Conservation (phyloP, 2,888 invertebrate species). For the Hoplodrina ambigua region DNA sequence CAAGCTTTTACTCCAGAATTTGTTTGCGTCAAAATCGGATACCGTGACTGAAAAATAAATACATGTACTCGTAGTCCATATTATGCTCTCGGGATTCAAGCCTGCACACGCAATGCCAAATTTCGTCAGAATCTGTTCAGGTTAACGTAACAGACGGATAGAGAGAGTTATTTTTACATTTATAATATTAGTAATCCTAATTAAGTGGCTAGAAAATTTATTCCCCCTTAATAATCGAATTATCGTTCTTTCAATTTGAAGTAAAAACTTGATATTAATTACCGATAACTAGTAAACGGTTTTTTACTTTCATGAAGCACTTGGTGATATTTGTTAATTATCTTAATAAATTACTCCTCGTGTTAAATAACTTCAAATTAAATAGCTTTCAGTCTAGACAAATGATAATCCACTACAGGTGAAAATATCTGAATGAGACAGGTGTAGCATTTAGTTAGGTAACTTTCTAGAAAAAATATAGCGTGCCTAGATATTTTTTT, state of each 20-base stretch:
- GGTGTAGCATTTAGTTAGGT: constrained; percentile 3
- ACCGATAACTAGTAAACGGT: background rate
- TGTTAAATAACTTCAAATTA: background rate
- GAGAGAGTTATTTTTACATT: background rate
- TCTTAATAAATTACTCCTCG: background rate
- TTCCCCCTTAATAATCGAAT: constrained; percentile 21
- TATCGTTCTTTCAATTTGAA: constrained; percentile 14
- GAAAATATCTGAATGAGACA: constrained; percentile 18
- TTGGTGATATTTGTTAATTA: background rate
- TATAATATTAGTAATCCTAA: constrained; percentile 1
- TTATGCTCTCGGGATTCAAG: background rate
- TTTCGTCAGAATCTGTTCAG: too few relatives aligned
- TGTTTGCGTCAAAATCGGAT: too few relatives aligned
- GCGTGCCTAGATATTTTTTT: constrained; percentile 22
- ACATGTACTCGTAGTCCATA: too few relatives aligned
- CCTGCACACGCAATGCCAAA: background rate
- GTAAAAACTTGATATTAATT: background rate
- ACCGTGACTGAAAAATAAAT: too few relatives aligned
- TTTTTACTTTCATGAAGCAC: constrained; percentile 3
- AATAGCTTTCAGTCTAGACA: constrained; percentile 21
- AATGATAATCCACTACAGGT: constrained; percentile 8
- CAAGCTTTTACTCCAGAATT: background rate
- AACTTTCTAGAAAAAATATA: constrained; percentile 18
- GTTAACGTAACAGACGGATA: background rate
- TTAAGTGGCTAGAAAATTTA: constrained; percentile 29